Base-by-base conservation (phyloP, 2,888 invertebrate genomes). In the Synergus japonicus region DNA sequence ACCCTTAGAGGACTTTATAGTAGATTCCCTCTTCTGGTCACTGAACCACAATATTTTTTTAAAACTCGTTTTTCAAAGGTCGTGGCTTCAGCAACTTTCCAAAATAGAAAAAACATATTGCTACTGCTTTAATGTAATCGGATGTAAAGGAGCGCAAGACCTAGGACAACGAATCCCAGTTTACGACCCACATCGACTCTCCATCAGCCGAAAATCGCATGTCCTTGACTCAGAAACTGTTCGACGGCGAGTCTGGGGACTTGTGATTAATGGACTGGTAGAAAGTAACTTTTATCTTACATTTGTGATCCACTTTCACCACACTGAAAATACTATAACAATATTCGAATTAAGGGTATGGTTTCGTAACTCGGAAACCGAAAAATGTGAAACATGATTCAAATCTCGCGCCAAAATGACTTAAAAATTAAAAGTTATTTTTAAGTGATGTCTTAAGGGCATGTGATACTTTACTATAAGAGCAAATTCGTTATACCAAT, bases 171-270 rank as follows among this genome's bases (percentile, higher is more conserved):
- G 49, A 29, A 37, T 69, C 69, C n/a, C 29, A 22, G 29, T 29
- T 69, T 29, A 69, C 49, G 69, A 37, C 69, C 69, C 69, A 69
- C 49, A 49, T 69, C 4, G 49, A 29, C 49, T 69, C 69, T 29
- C 37, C 49, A 66, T 41, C 41, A 18, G 66, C 49, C 49, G 49
- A 69, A 69, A 49, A 49, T 49, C 8, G 29, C 29, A 46, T 29
- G 69, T 69, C 69, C 69, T 69, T 69, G 69, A 69, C 49, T 69
- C 69, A 69, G 41, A 43, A 66, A 66, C 66, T 9, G 43, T 66
- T 64, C 64, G 15, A 29, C 15, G 69, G 2, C 37, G 37, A 69
- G 69, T 29, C 69, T 69, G 22, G 10, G n/a, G 29, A 69, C 29
- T 37, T 15, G 49, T 69, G 49, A 69, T 69, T 37, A 69, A 49